Evolutionary conservation across 2,888 invertebrate species (phyloP).

Genomic region (Ophion obscuratus): DNA sequence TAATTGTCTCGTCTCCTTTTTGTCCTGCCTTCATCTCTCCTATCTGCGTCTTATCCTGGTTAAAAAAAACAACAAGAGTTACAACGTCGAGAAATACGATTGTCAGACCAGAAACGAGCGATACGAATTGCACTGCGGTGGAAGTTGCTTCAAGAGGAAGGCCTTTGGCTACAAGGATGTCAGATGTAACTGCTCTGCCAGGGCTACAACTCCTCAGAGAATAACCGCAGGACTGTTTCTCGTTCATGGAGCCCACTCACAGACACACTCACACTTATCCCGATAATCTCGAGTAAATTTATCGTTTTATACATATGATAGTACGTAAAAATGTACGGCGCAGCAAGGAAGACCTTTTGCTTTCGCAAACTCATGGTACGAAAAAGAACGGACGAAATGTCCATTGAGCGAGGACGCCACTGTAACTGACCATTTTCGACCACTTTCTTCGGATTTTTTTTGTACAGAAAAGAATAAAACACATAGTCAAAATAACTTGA

Average conservation of each 20-base stretch:
- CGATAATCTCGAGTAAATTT: conserved; percentile 15
- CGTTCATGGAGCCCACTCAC: background rate
- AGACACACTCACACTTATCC: background rate
- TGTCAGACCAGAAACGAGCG: conserved; percentile 41
- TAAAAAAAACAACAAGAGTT: conserved; percentile 10
- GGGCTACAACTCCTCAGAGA: conserved; percentile 35
- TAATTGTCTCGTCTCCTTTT: background rate
- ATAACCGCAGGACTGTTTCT: conserved; percentile 20
- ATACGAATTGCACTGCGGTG: conserved; percentile 50
- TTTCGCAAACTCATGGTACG: background rate
- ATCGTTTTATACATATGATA: conserved; percentile 29
- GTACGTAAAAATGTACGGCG: conserved; percentile 9
- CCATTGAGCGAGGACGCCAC: background rate
- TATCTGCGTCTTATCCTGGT: background rate
- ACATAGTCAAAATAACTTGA: too few species aligned
- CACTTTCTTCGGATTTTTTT: too few species aligned
- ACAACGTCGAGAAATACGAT: conserved; percentile 38
- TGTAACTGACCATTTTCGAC: too few species aligned
- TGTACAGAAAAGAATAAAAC: too few species aligned
- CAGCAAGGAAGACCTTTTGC: background rate
- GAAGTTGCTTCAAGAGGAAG: conserved; percentile 16
- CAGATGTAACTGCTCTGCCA: conserved; percentile 50
- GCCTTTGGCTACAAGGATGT: conserved; percentile 31
- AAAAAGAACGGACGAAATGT: background rate
- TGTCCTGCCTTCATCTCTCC: background rate